A percentile compares a stretch with the other conserved stretches of the same genome.
phyloP scores from a whole-genome alignment of 1,140 invertebrate genomes.

The Pectinophora gossypiella region DNA sequence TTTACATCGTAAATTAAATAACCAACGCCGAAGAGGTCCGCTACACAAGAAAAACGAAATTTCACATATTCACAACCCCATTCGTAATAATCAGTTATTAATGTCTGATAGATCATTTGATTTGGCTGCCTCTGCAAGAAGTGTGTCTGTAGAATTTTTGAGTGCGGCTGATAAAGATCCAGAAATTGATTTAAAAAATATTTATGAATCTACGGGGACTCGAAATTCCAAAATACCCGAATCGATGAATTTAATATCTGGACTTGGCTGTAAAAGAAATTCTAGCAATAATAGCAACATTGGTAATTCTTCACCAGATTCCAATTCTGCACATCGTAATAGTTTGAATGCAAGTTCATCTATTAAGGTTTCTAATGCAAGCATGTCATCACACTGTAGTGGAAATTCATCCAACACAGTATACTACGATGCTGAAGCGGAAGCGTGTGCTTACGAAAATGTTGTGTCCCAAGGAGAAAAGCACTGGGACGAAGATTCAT shows the following conservation, averaged over 20 bases:
- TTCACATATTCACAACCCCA: slow-evolving; percentile 87
- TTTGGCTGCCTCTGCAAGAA: slow-evolving; percentile 79
- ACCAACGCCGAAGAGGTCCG: slow-evolving; percentile 77
- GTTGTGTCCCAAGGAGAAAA: slow-evolving; percentile 77
- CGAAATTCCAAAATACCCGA: slow-evolving; percentile 77
- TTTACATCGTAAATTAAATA: slow-evolving; percentile 78
- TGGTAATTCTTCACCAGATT: slow-evolving; percentile 34
- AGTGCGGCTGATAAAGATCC: slow-evolving; percentile 81
- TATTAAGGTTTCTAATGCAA: slow-evolving; percentile 48
- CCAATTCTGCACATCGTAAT: slow-evolving; percentile 24
- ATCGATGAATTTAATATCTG: slow-evolving; percentile 64
- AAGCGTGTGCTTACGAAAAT: slow-evolving; percentile 63
- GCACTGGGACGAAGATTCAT: slow-evolving; percentile 88
- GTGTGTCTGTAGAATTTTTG: slow-evolving; percentile 80
- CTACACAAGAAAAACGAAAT: slow-evolving; percentile 83
- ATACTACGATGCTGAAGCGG: slow-evolving; percentile 68
- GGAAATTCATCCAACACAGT: slow-evolving; percentile 66
- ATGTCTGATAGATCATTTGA: slow-evolving; percentile 70
- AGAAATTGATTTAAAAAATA: slow-evolving; percentile 84
- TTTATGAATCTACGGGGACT: slow-evolving; percentile 82
- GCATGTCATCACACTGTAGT: slow-evolving; percentile 68
- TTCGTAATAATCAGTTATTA: slow-evolving; percentile 69
- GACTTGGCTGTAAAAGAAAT: slow-evolving; percentile 73
- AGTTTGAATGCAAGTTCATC: slow-evolving; percentile 29
- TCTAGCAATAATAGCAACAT: slow-evolving; percentile 31